Evolutionary conservation across 2,888 invertebrate genomes (phyloP).

Genomic region (Meiosimyza decipiens): DNA sequence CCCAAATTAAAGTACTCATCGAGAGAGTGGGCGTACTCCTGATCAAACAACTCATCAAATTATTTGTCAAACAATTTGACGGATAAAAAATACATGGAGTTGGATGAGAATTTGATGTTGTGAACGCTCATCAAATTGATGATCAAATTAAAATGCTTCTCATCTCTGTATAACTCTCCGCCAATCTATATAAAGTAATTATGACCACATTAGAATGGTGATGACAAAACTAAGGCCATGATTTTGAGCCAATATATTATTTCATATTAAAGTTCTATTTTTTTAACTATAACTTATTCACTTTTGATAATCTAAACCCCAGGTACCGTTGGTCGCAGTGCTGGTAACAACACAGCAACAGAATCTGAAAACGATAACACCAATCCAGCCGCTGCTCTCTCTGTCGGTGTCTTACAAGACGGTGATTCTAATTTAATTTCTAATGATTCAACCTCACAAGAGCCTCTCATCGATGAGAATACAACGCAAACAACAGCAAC

Average conservation of each 20-base stretch:
- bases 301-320: neutral
- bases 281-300: neutral
- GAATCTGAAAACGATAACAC: slow-evolving; percentile 60
- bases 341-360: slow-evolving; percentile 54
- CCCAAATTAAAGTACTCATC: too few species aligned
- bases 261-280: neutral
- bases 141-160: too few species aligned
- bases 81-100: too few species aligned
- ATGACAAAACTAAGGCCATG: too few species aligned
- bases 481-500: slow-evolving; percentile 70
- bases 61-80: too few species aligned
- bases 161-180: too few species aligned
- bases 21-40: too few species aligned
- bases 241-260: neutral
- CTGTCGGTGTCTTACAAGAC: slow-evolving; percentile 47
- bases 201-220: too few species aligned
- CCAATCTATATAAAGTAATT: too few species aligned
- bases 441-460: slow-evolving; percentile 65
- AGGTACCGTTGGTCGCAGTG: slow-evolving; percentile 1
- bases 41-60: too few species aligned
- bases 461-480: slow-evolving; percentile 64
- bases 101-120: too few species aligned
- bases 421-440: slow-evolving; percentile 64
- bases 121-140: too few species aligned
- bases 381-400: slow-evolving; percentile 46